Base-by-base conservation (phyloP, 2,888 invertebrate species). In the Pimpla rufipes region DNA sequence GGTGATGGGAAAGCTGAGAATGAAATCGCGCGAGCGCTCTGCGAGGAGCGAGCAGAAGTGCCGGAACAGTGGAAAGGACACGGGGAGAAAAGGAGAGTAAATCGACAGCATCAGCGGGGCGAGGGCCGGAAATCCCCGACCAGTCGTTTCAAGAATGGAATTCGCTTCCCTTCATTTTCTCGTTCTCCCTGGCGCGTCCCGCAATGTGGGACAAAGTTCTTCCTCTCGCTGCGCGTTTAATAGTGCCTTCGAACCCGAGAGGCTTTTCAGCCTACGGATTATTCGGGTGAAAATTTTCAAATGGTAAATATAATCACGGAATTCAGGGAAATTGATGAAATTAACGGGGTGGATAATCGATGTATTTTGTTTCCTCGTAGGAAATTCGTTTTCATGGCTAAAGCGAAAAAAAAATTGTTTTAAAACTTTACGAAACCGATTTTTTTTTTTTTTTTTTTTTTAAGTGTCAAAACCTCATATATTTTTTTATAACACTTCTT, bases 1-100 rank as follows among this genome's bases (percentile, higher is more conserved):
- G 74, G 78, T 70, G 75, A 85, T 71, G 79, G 47, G 47, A 62
- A 70, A 45, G 75, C 50, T 23, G 57, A 45, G 47, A 80, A 55
- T 52, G 59, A 70, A 77, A 79, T 68, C 18, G 52, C 47, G 37
- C 59, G 29, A 57, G 13, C 13, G 37, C 42, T n/a, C n/a, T n/a
- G n/a, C n/a, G n/a, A 16, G 7, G 10, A n/a, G 40, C 59, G 55
- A 11, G 21, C 29, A 62, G 6, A 59, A 55, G 45, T 18, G n/a
- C 23, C 21, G 66, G 21, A 37, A 23, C 21, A 21, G 35, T 35
- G 66, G 47, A 80, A 47, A 8, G 23, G 62, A 71, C 21, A 52
- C 40, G 21, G 10, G 5, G 29, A 52, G 52, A 42, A 40, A 71
- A 55, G n/a, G 40, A 40, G 29, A 71, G 57, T 3, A 42, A 37